Conservation (phyloP, 1,140 invertebrate genomes). For the Nebria ingens region DNA sequence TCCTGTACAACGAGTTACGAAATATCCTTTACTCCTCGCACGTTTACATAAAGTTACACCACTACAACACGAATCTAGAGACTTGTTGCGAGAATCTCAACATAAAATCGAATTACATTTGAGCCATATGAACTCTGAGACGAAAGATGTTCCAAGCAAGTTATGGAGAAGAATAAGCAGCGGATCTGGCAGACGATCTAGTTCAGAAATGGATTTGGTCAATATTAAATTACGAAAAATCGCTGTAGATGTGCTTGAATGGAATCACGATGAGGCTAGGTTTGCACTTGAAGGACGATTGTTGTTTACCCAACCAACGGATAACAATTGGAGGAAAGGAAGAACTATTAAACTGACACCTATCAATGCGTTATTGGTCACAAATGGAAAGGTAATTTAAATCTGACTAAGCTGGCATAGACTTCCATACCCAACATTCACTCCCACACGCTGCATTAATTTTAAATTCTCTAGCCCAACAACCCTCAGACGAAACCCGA, state of each 20-base stretch:
- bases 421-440: too few relatives aligned
- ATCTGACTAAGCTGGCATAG: too few relatives aligned
- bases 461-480: constrained; percentile 46
- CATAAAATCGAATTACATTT: constrained; percentile 87
- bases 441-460: too few relatives aligned
- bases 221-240: constrained; percentile 84
- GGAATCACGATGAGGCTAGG: constrained; percentile 82
- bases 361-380: constrained; percentile 78
- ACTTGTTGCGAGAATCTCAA: constrained; percentile 71
- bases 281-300: constrained; percentile 81
- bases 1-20: constrained; percentile 80
- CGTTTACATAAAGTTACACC: constrained; percentile 88
- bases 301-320: constrained; percentile 74
- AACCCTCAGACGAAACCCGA: constrained; percentile 36
- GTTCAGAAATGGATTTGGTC: constrained; percentile 70
- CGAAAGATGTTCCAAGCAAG: constrained; percentile 81
- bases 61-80: constrained; percentile 61
- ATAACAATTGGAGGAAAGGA: constrained; percentile 80
- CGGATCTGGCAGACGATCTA: constrained; percentile 57
- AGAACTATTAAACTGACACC: constrained; percentile 78
- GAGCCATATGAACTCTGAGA: constrained; percentile 90
- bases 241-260: constrained; percentile 84
- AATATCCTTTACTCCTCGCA: constrained; percentile 85
- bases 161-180: constrained; percentile 82
- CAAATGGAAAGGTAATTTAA: constrained; percentile 65